Evolutionary conservation across 2,113 vertebrate genomes (phyloP).

Genomic region (Nycticryphes semicollaris): DNA sequence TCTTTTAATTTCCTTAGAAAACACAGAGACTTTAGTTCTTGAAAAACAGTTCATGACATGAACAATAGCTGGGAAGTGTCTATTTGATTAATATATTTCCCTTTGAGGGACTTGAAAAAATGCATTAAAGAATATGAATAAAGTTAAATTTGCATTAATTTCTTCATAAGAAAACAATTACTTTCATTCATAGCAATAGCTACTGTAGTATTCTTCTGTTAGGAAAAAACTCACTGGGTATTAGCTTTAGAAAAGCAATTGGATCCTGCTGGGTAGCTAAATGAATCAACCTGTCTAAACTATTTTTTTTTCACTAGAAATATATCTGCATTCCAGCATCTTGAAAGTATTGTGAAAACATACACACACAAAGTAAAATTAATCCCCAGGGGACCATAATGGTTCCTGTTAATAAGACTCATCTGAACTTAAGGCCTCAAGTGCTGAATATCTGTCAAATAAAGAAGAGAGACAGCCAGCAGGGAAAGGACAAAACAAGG

Average conservation of each 20-base stretch:
- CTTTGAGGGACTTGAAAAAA: not conserved
- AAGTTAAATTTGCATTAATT: not conserved
- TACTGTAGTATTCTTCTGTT: not conserved
- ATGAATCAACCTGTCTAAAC: conserved; percentile 73
- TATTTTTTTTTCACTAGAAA: conserved; percentile 53
- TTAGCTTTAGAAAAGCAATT: conserved; percentile 68
- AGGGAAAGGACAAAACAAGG: conserved; percentile 17
- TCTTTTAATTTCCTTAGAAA: not conserved
- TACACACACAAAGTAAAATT: conserved; percentile 46
- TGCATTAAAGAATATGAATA: not conserved
- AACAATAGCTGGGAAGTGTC: not conserved
- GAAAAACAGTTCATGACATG: not conserved
- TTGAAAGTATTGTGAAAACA: conserved; percentile 68
- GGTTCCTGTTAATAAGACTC: conserved; percentile 65
- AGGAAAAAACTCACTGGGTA: conserved; percentile 51
- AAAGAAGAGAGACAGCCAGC: conserved; percentile 50
- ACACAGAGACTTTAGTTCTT: not conserved
- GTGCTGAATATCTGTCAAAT: conserved; percentile 58
- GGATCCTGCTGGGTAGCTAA: conserved; percentile 62
- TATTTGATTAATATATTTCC: not conserved
- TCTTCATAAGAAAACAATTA: not conserved
- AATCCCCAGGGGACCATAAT: conserved; percentile 62
- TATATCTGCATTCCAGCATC: conserved; percentile 66
- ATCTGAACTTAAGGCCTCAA: conserved; percentile 54
- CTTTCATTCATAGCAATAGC: not conserved